Conservation (phyloP, 2,113 vertebrate species). For the Oncorhynchus clarkii region DNA sequence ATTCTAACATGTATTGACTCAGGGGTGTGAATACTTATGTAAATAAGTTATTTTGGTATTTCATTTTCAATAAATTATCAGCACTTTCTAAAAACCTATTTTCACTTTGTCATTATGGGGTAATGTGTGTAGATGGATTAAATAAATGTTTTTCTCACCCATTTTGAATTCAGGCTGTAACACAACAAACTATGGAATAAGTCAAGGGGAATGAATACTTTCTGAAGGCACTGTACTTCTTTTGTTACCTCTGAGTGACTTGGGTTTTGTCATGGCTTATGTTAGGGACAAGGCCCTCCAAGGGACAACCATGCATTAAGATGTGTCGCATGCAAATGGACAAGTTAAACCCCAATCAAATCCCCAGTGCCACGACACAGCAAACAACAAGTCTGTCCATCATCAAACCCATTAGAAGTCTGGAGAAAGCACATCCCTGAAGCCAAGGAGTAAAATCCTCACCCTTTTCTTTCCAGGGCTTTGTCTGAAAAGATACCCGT, state of each 20-base stretch:
- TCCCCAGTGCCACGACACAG: constrained; percentile 11
- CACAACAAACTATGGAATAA: too few species aligned
- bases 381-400: constrained; percentile 41
- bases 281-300: constrained; percentile 28
- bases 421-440: constrained; percentile 32
- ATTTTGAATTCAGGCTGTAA: too few species aligned
- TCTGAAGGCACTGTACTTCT: constrained; percentile 33
- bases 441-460: background rate
- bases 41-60: too few species aligned
- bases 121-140: too few species aligned
- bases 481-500: background rate
- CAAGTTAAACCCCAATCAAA: constrained; percentile 5
- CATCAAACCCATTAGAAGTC: constrained; percentile 1
- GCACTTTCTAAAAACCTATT: too few species aligned
- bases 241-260: constrained; percentile 41
- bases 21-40: too few species aligned
- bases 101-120: too few species aligned
- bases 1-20: too few species aligned
- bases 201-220: too few species aligned
- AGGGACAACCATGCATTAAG: constrained; percentile 33
- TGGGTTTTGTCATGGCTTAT: constrained; percentile 41
- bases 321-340: background rate
- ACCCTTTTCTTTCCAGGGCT: constrained; percentile 4
- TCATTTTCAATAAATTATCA: too few species aligned
- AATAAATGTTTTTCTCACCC: too few species aligned